phyloP scores from a whole-genome alignment of 2,113 vertebrate genomes.

The Anoura caudifer region DNA sequence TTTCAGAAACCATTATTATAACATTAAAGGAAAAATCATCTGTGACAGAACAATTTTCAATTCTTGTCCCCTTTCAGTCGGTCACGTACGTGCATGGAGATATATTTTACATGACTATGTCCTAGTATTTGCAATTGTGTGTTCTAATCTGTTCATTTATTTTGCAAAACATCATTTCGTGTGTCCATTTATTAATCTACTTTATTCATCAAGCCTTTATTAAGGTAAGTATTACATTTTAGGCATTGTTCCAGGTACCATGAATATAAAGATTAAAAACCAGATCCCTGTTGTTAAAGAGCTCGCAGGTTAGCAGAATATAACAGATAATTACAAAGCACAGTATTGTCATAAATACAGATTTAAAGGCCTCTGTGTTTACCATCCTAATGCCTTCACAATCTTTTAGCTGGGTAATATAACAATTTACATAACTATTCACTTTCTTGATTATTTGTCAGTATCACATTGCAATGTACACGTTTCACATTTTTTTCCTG shows the following conservation, averaged over 20 bases:
- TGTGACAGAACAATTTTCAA: slow-evolving; percentile 25
- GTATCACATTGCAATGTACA: slow-evolving; percentile 34
- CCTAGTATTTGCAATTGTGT: slow-evolving; percentile 10
- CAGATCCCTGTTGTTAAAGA: slow-evolving; percentile 27
- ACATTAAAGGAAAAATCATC: slow-evolving; percentile 29
- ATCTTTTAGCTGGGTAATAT: slow-evolving; percentile 26
- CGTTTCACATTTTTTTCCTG: not conserved
- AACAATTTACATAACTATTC: slow-evolving; percentile 28
- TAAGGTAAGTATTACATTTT: slow-evolving; percentile 34
- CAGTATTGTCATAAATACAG: slow-evolving; percentile 37
- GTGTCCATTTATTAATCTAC: slow-evolving; percentile 34
- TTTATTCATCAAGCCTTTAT: slow-evolving; percentile 43
- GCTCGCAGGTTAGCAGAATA: slow-evolving; percentile 30
- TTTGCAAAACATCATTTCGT: slow-evolving; percentile 35
- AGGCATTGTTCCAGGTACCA: slow-evolving; percentile 38
- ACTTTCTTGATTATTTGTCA: slow-evolving; percentile 53
- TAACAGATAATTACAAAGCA: slow-evolving; percentile 53
- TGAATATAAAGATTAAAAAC: slow-evolving; percentile 52
- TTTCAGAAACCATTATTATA: not conserved
- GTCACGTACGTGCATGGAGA: not conserved
- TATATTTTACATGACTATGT: slow-evolving; percentile 17
- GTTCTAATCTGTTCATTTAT: slow-evolving; percentile 37
- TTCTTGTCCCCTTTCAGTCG: not conserved
- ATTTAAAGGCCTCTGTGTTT: slow-evolving; percentile 44
- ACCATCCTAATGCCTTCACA: slow-evolving; percentile 44